Percentiles rank a stretch among this genome's conserved stretches.
phyloP scores from a whole-genome alignment of 1,140 invertebrate genomes.

The Drosophila bocqueti region DNA sequence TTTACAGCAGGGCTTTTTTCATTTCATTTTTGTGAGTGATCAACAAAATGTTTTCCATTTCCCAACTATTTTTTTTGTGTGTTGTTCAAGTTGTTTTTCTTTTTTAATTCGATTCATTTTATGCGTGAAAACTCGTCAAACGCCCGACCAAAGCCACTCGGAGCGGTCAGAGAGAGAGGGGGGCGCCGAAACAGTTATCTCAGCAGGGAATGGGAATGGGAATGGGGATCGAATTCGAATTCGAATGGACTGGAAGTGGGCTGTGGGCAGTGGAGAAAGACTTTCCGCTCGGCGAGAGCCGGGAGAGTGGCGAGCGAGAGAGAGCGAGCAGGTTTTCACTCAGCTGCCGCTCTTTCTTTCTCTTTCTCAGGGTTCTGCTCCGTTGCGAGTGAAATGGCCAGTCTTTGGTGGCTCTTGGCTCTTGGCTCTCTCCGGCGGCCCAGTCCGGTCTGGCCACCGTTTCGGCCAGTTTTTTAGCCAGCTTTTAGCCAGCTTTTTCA shows the following conservation, averaged over 20 bases:
- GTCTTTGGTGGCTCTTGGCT: conserved; percentile 15
- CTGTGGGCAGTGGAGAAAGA: conserved; percentile 19
- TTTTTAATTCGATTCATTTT: conserved; percentile 77
- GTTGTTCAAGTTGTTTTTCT: conserved; percentile 24
- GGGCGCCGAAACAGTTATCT: conserved; percentile 45
- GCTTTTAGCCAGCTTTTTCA: conserved; percentile 30
- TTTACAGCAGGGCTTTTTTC: background rate
- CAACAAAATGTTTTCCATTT: conserved; percentile 38
- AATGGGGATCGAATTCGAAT: background rate
- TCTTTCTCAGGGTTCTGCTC: conserved; percentile 56
- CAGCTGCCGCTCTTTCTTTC: background rate
- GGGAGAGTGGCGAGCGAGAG: background rate
- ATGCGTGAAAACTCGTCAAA: conserved; percentile 80
- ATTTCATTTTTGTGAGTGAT: conserved; percentile 2
- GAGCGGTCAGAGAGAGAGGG: conserved; percentile 9
- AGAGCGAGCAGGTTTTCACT: conserved; percentile 47
- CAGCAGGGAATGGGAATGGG: conserved; percentile 23
- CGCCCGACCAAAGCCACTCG: conserved; percentile 46
- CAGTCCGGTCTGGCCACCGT: conserved; percentile 58
- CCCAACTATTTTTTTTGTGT: background rate
- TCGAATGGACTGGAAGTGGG: conserved; percentile 1
- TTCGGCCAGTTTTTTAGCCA: conserved; percentile 45
- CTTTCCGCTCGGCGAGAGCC: conserved; percentile 46
- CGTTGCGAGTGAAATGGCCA: conserved; percentile 77
- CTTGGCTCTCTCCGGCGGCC: background rate